Evolutionary conservation across 2,797 vertebrate genomes (phyloP).

Genomic region (Melanotaenia pygmaea): DNA sequence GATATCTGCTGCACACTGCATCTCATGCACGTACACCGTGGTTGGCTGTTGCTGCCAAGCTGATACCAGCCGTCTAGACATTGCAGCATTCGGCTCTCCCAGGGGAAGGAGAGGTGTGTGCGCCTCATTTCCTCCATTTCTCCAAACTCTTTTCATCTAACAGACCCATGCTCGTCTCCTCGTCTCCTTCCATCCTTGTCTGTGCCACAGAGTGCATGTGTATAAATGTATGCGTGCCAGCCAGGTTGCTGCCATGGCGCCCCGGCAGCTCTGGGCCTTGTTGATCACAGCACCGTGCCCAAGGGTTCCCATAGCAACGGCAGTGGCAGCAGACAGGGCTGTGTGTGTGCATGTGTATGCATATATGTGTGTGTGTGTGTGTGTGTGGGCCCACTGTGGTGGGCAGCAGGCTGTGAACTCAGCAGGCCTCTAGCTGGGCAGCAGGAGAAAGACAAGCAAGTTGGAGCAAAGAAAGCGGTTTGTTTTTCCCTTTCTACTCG

Average conservation of each 20-base stretch:
- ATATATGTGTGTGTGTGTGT: conserved; percentile 42
- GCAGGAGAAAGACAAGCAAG: conserved; percentile 57
- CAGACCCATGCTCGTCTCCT: conserved; percentile 37
- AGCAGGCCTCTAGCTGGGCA: conserved; percentile 68
- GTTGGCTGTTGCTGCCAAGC: conserved; percentile 56
- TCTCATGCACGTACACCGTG: conserved; percentile 21
- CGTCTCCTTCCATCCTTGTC: conserved; percentile 38
- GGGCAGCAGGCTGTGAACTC: conserved; percentile 78
- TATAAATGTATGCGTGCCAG: conserved; percentile 48
- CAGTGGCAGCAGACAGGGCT: conserved; percentile 75
- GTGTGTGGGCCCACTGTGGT: conserved; percentile 64
- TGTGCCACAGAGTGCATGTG: conserved; percentile 13
- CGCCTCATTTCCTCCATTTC: conserved; percentile 32
- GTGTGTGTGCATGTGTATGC: conserved; percentile 50
- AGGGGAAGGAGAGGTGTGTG: conserved; percentile 37
- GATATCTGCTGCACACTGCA: conserved; percentile 58
- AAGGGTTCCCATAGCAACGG: conserved; percentile 79
- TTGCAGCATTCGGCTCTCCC: conserved; percentile 52
- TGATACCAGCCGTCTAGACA: conserved; percentile 70
- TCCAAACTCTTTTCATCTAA: conserved; percentile 32
- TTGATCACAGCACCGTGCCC: conserved; percentile 78
- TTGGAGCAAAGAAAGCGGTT: conserved; percentile 48
- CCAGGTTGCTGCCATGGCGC: conserved; percentile 76
- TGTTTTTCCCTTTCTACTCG: conserved; percentile 37
- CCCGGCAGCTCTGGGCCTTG: conserved; percentile 76